These are phyloP conservation scores for Pseudomyrmex flavicornis DNA, from an alignment of 1,140 invertebrate genomes.

Conservation along the genomic window DNA sequence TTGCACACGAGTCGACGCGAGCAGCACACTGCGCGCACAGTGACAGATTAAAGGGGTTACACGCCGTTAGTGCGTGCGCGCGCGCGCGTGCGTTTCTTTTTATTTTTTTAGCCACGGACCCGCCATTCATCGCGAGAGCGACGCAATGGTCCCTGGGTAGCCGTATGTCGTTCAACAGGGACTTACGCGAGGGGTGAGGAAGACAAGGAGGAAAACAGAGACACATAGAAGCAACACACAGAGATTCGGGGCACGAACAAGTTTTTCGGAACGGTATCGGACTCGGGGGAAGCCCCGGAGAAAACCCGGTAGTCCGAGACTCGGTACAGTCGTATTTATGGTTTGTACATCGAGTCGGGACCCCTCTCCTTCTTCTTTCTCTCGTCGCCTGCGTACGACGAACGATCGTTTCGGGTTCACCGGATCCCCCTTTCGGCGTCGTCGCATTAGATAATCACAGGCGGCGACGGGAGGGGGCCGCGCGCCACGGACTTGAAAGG, in stretches of 20 bases:
- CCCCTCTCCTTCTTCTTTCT: neutral
- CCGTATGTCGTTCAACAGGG: constrained; percentile 71
- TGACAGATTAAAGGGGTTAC: constrained; percentile 58
- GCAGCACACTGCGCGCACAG: constrained; percentile 15
- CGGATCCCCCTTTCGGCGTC: constrained; percentile 20
- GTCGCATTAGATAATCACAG: constrained; percentile 73
- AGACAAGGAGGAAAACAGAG: neutral
- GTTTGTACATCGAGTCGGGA: constrained; percentile 47
- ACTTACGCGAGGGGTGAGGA: neutral
- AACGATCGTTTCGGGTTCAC: constrained; percentile 28
- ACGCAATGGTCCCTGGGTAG: constrained; percentile 57
- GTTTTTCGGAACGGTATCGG: constrained; percentile 41
- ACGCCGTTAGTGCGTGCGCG: constrained; percentile 27
- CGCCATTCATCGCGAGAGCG: constrained; percentile 57
- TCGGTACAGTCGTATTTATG: constrained; percentile 66
- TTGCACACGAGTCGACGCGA: constrained; percentile 40
- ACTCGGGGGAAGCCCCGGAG: constrained; percentile 48
- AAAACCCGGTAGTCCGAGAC: constrained; percentile 5
- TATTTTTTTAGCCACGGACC: constrained; percentile 9
- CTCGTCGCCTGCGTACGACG: neutral
- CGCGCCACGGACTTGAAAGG: constrained; percentile 68
- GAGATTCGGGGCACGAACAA: constrained; percentile 15
- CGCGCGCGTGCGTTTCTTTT: constrained; percentile 20
- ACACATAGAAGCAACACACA: too few species aligned
- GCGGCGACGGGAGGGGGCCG: constrained; percentile 42